Base-by-base conservation (phyloP, 2,797 vertebrate genomes). In the Psittacula echo region DNA sequence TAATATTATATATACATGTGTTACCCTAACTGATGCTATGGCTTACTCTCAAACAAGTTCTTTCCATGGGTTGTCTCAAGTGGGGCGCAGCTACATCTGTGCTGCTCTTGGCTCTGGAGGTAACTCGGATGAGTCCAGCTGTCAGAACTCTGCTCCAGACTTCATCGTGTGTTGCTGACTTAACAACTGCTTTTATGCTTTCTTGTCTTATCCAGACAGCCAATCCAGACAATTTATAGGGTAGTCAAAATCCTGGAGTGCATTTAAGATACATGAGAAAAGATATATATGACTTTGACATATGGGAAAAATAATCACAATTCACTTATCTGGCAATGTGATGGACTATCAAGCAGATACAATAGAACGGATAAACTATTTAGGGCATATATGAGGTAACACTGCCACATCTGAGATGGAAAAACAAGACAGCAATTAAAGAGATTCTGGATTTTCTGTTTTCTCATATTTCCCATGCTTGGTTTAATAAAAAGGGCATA, bases 401-500 rank as follows among this genome's bases (percentile, higher is more conserved):
- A 64, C 11, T 60, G 21, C n/a, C 3, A 47, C 0, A 0, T 73
- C 29, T 54, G 65, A 75, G 48, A 42, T 29, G 29, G 24, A 75
- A 85, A 85, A 87, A 53, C 23, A 85, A 67, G 32, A 73, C 3
- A 15, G 71, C 23, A 88, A 51, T 48, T 73, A 37, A 84, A 95
- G 56, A 39, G 73, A 91, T 86, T 84, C 23, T 90, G 66, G n/a
- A 67, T 93, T 93, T 48, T 67, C 42, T 51, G 6, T 51, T 78
- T 60, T 86, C 29, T 81, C 39, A 11, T 66, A 66, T 70, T 91
- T 91, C 79, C 62, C n/a, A 26, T 10, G 73, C 26, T 34, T 48
- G 23, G 41, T 86, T 90, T 78, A 73, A 78, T 56, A 66, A 76
- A 94, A 94, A 84, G 30, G 75, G 21, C 66, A 78, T 7, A 86